A percentile compares a stretch with the other conserved stretches of the same genome.
Evolutionary conservation across 2,797 vertebrate species (phyloP).

Genomic region (Crax fasciolata): DNA sequence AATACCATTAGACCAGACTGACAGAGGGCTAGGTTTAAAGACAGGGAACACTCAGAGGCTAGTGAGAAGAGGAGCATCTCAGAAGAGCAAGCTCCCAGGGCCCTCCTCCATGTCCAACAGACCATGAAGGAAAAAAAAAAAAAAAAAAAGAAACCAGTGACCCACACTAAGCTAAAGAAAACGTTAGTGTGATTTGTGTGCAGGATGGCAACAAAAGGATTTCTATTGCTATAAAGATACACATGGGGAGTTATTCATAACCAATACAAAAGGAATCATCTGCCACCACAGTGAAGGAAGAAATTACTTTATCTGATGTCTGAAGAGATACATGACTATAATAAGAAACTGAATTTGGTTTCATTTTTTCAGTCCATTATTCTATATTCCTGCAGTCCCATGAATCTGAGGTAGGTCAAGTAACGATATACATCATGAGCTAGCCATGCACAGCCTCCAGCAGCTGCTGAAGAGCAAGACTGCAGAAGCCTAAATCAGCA

Average conservation of each 20-base stretch:
- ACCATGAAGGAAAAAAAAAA: not conserved
- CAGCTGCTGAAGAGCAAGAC: not conserved
- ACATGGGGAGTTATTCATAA: not conserved
- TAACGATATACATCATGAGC: not conserved
- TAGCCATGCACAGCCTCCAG: not conserved
- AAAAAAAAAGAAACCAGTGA: not conserved
- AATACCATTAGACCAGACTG: not conserved
- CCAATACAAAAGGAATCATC: not conserved
- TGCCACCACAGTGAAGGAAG: not conserved
- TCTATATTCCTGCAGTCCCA: not conserved
- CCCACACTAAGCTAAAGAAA: not conserved
- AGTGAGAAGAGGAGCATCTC: not conserved
- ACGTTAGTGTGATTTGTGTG: not conserved
- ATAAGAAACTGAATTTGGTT: not conserved
- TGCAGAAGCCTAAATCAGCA: not conserved
- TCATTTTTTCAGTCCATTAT: not conserved
- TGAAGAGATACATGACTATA: not conserved
- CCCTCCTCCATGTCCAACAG: not conserved
- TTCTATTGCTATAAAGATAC: not conserved
- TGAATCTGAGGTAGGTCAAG: not conserved
- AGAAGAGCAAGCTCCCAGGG: not conserved
- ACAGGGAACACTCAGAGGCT: not conserved
- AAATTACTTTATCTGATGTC: not conserved
- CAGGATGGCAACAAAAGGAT: not conserved
- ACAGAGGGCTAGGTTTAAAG: not conserved